Base-by-base conservation (phyloP, 1,140 invertebrate genomes). In the Leptopilina boulardi region DNA sequence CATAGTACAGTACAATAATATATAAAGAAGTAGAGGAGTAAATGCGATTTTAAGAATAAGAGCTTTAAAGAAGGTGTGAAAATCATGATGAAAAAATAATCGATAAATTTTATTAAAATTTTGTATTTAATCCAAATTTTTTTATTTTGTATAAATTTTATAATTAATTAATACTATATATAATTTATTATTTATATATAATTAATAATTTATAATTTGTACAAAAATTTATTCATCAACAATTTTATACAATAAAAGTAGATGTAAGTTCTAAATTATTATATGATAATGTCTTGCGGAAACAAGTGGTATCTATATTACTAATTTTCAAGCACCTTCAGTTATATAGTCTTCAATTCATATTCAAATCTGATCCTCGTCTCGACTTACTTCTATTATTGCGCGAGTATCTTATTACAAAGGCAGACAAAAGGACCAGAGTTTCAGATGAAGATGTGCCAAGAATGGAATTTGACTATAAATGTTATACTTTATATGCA, bases 11-110 rank as follows among this genome's bases (percentile, higher is more conserved):
- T 76, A 77, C 83, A 83, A 87, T 86, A n/a, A n/a, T n/a, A n/a
- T n/a, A n/a, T n/a, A 87, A 87, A 87, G 84, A 87, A 85, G 83
- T 86, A 83, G 80, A 87, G 84, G 87, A 83, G 86, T 88, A 89
- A 89, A 89, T 89, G 86, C 87, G 86, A 88, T 85, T 87, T 85
- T 70, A 85, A 82, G n/a, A n/a, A n/a, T n/a, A 82, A 74, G 82
- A 59, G 72, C 18, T 71, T 19, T 34, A 74, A 19, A 73, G 56
- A 77, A 71, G 54, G 77, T 73, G n/a, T 54, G 70, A 51, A 42
- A 70, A 42, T 78, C 80, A n/a, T 79, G 77, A 85, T 86, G 81
- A 83, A 71, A 73, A 79, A 81, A 76, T 85, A 78, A 83, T 70
- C 79, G n/a, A n/a, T n/a, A n/a, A n/a, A n/a, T n/a, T n/a, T n/a